These are phyloP conservation scores for Pundamilia nyererei DNA, from an alignment of 2,113 vertebrate species.

Conservation along the genomic window DNA sequence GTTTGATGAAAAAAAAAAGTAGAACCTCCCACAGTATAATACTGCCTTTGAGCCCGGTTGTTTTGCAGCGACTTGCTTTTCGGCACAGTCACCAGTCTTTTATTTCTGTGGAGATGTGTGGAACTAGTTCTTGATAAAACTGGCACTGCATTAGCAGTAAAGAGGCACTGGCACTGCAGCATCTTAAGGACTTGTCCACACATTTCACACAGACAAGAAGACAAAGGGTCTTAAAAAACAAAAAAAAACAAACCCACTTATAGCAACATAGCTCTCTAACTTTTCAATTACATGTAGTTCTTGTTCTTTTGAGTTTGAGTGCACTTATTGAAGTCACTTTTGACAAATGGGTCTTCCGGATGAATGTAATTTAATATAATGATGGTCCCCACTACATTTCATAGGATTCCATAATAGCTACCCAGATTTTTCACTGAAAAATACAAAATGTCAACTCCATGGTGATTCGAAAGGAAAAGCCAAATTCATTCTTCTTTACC, in stretches of 20 bases:
- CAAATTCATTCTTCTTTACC: neutral
- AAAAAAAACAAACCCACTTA: neutral
- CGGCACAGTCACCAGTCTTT: neutral
- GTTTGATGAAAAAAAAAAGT: neutral
- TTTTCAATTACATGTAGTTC: neutral
- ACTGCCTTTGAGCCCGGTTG: neutral
- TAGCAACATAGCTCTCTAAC: neutral
- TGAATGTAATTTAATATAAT: neutral
- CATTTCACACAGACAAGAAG: neutral
- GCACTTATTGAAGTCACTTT: neutral
- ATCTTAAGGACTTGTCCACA: neutral
- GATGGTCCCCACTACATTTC: neutral
- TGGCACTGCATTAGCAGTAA: neutral
- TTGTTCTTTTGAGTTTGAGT: neutral
- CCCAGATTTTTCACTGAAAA: neutral
- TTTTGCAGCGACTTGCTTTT: neutral
- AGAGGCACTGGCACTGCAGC: neutral
- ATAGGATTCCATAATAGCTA: neutral
- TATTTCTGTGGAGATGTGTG: accelerated
- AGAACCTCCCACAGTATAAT: neutral
- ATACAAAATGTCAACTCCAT: neutral
- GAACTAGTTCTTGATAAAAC: neutral
- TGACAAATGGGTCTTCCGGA: neutral
- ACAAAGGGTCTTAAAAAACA: neutral
- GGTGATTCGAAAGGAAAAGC: neutral